phyloP scores from a whole-genome alignment of 2,888 invertebrate genomes.

The Macrosiphum euphorbiae region DNA sequence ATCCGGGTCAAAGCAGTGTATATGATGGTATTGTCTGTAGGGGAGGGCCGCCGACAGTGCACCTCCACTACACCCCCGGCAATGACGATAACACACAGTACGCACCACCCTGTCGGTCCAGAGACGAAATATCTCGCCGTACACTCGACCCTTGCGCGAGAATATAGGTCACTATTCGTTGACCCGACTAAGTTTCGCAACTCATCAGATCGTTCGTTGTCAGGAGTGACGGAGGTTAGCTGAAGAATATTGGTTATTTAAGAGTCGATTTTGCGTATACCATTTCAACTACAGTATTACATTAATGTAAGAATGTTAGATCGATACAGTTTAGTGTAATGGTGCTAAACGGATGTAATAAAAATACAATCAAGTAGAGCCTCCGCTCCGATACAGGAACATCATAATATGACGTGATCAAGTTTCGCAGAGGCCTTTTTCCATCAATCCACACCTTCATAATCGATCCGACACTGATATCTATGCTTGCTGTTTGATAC shows the following conservation, averaged over 20 bases:
- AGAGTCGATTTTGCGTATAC: neutral
- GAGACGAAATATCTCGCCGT: neutral
- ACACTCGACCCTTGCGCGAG: neutral
- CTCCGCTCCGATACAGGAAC: neutral
- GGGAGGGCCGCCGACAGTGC: neutral
- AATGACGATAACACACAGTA: neutral
- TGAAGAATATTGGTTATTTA: neutral
- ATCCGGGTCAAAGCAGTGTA: constrained; percentile 27
- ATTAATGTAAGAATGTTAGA: neutral
- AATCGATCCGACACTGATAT: neutral
- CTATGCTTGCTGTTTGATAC: neutral
- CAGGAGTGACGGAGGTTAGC: neutral
- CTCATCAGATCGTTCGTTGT: neutral
- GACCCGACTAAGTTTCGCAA: neutral
- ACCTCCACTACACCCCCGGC: too few relatives aligned
- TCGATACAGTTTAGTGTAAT: neutral
- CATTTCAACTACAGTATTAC: neutral
- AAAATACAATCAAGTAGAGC: neutral
- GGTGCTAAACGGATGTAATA: neutral
- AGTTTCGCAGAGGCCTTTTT: neutral
- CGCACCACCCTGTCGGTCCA: neutral
- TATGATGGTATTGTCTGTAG: neutral
- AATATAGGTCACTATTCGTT: neutral
- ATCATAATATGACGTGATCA: neutral
- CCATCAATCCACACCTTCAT: neutral